Evolutionary conservation across 2,888 invertebrate genomes (phyloP).

Genomic region (Leptopilina myrica): DNA sequence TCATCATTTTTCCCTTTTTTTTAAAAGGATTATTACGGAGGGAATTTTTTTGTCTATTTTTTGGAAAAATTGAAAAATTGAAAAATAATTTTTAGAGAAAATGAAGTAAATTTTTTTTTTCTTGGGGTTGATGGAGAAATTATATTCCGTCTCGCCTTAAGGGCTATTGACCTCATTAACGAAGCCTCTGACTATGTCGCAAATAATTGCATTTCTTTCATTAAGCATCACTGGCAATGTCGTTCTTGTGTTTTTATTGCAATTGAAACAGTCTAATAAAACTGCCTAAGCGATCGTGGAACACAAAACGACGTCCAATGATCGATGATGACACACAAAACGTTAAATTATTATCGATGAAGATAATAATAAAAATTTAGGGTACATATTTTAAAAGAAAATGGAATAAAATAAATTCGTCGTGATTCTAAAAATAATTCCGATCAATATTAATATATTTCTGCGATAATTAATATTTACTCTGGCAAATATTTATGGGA

Average conservation of each 20-base stretch:
- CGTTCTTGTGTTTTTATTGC: slow-evolving; percentile 27
- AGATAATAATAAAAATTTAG: too few relatives aligned
- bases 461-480: too few relatives aligned
- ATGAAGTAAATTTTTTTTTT: not conserved
- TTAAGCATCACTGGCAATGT: slow-evolving; percentile 12
- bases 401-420: too few relatives aligned
- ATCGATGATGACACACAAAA: slow-evolving; percentile 8
- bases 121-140: not conserved
- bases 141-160: slow-evolving; percentile 42
- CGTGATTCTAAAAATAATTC: too few relatives aligned
- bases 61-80: not conserved
- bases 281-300: slow-evolving; percentile 15
- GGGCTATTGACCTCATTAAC: slow-evolving; percentile 44
- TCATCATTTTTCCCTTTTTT: too few relatives aligned
- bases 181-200: slow-evolving; percentile 17
- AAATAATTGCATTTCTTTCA: slow-evolving; percentile 38
- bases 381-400: too few relatives aligned
- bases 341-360: too few relatives aligned
- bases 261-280: slow-evolving; percentile 11
- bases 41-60: not conserved
- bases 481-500: too few relatives aligned
- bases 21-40: too few relatives aligned
- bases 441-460: too few relatives aligned
- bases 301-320: slow-evolving; percentile 4
- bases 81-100: not conserved